Conservation (phyloP, 2,888 invertebrate genomes). For the Sarcophaga caerulescens region DNA sequence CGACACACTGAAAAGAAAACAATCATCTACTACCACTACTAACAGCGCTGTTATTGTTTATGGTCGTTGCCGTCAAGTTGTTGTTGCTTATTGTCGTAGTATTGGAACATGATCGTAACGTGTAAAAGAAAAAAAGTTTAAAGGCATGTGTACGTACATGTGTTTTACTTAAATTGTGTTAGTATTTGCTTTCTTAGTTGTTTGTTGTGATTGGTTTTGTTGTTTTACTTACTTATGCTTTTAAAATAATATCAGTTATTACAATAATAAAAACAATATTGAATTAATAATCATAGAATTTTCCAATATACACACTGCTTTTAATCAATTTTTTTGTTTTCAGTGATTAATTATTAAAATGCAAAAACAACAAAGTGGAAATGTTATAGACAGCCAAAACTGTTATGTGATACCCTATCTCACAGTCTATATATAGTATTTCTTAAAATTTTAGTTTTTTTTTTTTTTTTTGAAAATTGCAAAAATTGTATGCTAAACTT, state of each 20-base stretch:
- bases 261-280: slow-evolving; percentile 45
- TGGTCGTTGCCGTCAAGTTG: slow-evolving; percentile 25
- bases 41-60: slow-evolving; percentile 37
- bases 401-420: no score
- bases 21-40: slow-evolving; percentile 2
- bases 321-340: neutral
- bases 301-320: neutral
- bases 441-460: no score
- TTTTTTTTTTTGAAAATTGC: no score
- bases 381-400: no score
- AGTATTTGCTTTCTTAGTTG: slow-evolving; percentile 32
- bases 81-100: slow-evolving; percentile 12
- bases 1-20: slow-evolving; percentile 44
- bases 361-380: no score
- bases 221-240: slow-evolving; percentile 46
- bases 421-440: no score
- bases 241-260: slow-evolving; percentile 59
- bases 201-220: slow-evolving; percentile 36
- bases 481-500: no score
- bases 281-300: neutral
- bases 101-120: slow-evolving; percentile 62
- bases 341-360: no score
- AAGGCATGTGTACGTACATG: neutral
- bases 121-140: slow-evolving; percentile 6
- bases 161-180: neutral